phyloP scores from a whole-genome alignment of 2,797 vertebrate genomes.

The Vipera latastei region DNA sequence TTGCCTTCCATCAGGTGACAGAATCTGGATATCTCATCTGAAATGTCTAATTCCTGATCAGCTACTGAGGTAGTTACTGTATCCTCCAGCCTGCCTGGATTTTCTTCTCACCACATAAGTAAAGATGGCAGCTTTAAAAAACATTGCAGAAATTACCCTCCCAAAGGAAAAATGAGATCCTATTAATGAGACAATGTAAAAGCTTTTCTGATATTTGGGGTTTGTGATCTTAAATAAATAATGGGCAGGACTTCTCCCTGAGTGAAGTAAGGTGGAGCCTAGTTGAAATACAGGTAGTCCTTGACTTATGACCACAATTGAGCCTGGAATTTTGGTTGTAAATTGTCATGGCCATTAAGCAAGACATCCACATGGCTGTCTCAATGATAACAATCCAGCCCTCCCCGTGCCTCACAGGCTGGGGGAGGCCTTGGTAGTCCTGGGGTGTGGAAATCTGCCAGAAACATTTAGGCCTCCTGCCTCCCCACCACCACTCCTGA shows the following conservation, averaged over 20 bases:
- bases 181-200: neutral
- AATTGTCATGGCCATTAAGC: neutral
- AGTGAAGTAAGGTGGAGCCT: neutral
- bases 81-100: neutral
- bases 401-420: neutral
- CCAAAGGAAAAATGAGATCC: neutral
- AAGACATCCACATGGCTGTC: neutral
- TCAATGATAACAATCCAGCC: neutral
- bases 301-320: neutral
- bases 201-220: neutral
- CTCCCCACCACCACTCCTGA: neutral
- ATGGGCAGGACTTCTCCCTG: neutral
- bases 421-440: neutral
- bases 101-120: neutral
- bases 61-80: neutral
- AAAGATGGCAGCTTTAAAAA: neutral
- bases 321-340: neutral
- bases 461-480: neutral
- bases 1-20: neutral
- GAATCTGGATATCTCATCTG: neutral
- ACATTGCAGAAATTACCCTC: neutral
- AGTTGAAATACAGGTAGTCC: neutral
- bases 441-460: neutral
- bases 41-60: neutral
- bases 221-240: neutral